A percentile compares a stretch with the other conserved stretches of the same genome.
These are phyloP conservation scores for Nycticebus coucang DNA, from an alignment of 2,113 vertebrate species.

Conservation along the genomic window DNA sequence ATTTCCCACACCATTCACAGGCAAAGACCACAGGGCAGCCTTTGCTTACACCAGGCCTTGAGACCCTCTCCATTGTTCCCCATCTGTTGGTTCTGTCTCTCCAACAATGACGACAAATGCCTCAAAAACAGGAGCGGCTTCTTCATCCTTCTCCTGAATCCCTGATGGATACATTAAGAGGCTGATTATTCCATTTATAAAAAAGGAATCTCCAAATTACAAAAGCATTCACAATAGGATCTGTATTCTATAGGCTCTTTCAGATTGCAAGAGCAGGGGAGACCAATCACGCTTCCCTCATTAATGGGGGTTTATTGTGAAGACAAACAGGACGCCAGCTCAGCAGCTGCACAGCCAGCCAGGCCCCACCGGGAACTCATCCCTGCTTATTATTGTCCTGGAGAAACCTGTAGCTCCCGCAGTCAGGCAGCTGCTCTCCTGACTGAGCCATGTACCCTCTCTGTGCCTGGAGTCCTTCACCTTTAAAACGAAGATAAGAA, in stretches of 20 bases:
- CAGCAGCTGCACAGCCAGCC: constrained; percentile 69
- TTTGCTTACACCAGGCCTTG: background rate
- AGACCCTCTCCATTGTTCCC: constrained; percentile 57
- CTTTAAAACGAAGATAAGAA: constrained; percentile 38
- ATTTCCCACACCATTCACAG: background rate
- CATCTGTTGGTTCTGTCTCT: constrained; percentile 74
- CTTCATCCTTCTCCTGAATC: constrained; percentile 64
- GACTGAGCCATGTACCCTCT: constrained; percentile 42
- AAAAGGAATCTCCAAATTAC: constrained; percentile 63
- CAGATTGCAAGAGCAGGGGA: constrained; percentile 61
- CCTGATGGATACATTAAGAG: constrained; percentile 68
- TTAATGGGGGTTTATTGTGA: constrained; percentile 70
- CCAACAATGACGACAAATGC: constrained; percentile 67
- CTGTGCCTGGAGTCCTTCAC: background rate
- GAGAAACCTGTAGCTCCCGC: constrained; percentile 55
- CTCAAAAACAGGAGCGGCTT: constrained; percentile 53
- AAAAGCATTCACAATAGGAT: constrained; percentile 70
- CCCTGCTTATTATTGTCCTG: constrained; percentile 40
- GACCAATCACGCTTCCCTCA: constrained; percentile 44
- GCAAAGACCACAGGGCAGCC: background rate
- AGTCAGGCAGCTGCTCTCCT: constrained; percentile 66
- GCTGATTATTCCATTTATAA: constrained; percentile 66
- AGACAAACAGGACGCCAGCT: constrained; percentile 24
- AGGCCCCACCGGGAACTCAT: constrained; percentile 44
- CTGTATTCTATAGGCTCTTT: constrained; percentile 78